Evolutionary conservation across 2,888 invertebrate species (phyloP), one percentile per base, ranked within the genome.

Genomic region (Miltochrista miniata): DNA sequence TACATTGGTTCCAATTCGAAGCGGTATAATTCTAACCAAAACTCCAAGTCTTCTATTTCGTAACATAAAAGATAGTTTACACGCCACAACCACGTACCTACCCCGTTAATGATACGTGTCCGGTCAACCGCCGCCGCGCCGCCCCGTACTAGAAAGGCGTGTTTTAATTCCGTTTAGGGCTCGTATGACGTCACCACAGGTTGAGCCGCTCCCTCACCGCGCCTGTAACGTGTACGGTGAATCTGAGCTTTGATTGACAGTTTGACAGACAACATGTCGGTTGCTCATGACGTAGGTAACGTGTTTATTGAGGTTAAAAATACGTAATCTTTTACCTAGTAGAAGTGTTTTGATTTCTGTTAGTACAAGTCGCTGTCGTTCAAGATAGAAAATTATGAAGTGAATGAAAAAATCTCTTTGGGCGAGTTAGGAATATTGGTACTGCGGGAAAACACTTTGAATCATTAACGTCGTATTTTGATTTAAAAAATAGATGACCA

Each of bases 141-240:
- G 54, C 64, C 59, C 44, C 39, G 24, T 42, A 24, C 58, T 56
- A 54, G 55, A 54, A 60, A 52, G 57, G 57, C 40, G 51, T 56
- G 57, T 56, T 69, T 49, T 61, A 64, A 66, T 67, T 61, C 57
- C 24, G 31, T 64, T 54, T 65, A 65, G 64, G 55, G 51, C 60
- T 41, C 59, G 50, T 36, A 58, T 76, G 76, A 75, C 75, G 73
- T 76, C 70, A 68, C 56, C 51, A 39, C 12, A 53, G 66, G 63
- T 65, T 61, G 54, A 55, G 55, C 37, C 70, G 49, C 68, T 44
- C 68, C 68, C 47, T 18, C 14, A 45, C 64, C 65, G 42, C 60
- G 45, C 65, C 68, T 52, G 44, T 47, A 24, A 41, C 41, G 3
- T 48, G 33, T 56, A 24, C 39, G 37, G 2, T 48, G 33, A 53